phyloP scores from a whole-genome alignment of 2,888 invertebrate genomes.

The Icerya purchasi region DNA sequence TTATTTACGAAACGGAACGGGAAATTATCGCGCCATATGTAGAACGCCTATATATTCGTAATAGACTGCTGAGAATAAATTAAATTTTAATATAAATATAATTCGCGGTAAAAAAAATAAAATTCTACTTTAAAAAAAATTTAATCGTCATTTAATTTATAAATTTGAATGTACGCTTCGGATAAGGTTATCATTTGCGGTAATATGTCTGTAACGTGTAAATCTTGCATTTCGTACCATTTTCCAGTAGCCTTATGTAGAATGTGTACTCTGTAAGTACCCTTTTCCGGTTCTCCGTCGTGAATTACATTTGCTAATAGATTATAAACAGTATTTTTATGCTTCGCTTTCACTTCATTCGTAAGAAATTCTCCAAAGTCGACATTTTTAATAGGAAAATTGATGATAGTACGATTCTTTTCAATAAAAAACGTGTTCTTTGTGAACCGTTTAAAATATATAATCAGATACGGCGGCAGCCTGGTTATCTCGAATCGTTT shows the following conservation, averaged over 20 bases:
- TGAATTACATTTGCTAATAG: conserved; percentile 97
- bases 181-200: conserved; percentile 99
- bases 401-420: conserved; percentile 99
- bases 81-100: too few species aligned
- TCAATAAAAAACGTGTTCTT: conserved; percentile 98
- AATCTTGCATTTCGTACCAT: conserved; percentile 82
- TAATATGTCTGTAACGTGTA: conserved; percentile 92
- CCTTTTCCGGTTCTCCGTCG: conserved; percentile 87
- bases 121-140: too few species aligned
- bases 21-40: too few species aligned
- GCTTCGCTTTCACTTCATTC: conserved; percentile 52
- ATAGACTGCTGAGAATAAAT: too few species aligned
- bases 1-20: too few species aligned
- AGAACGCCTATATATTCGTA: too few species aligned
- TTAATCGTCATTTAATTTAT: conserved; percentile 10
- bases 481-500: conserved; percentile 88
- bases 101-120: too few species aligned
- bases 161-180: conserved; percentile 89
- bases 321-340: conserved; percentile 77
- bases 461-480: conserved; percentile 80
- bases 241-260: conserved; percentile 44
- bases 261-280: conserved; percentile 27
- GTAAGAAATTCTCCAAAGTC: conserved; percentile 90
- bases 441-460: conserved; percentile 93
- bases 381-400: conserved; percentile 95